phyloP scores from a whole-genome alignment of 1,140 invertebrate species.

The Listronotus bonariensis region DNA sequence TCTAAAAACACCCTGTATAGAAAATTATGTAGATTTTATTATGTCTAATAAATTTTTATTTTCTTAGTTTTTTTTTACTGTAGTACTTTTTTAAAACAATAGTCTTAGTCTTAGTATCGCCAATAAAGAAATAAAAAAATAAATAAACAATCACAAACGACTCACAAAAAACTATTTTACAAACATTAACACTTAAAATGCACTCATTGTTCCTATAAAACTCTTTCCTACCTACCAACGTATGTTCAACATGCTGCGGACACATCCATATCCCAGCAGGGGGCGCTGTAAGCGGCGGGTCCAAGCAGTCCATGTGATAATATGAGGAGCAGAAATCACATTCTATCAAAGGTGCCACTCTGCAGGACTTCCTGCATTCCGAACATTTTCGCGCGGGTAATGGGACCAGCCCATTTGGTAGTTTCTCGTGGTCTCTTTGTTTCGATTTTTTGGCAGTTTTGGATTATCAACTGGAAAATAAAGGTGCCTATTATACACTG shows the following conservation, averaged over 20 bases:
- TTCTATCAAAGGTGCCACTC: slow-evolving; percentile 79
- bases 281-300: slow-evolving; percentile 85
- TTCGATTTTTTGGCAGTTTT: slow-evolving; percentile 31
- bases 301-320: slow-evolving; percentile 92
- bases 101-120: too few relatives aligned
- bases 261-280: slow-evolving; percentile 95
- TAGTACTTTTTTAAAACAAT: too few relatives aligned
- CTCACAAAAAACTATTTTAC: too few relatives aligned
- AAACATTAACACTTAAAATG: too few relatives aligned
- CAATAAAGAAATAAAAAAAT: too few relatives aligned
- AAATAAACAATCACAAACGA: too few relatives aligned
- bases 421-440: slow-evolving; percentile 42
- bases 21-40: too few relatives aligned
- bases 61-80: too few relatives aligned
- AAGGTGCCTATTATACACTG: too few relatives aligned
- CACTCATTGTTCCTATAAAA: too few relatives aligned
- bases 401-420: slow-evolving; percentile 39
- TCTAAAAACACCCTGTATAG: too few relatives aligned
- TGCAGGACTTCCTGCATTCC: slow-evolving; percentile 81
- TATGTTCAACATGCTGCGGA: slow-evolving; percentile 91
- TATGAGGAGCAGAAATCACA: slow-evolving; percentile 92
- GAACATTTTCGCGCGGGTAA: slow-evolving; percentile 83
- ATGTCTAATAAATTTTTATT: too few relatives aligned
- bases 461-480: slow-evolving; percentile 21
- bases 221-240: slow-evolving; percentile 68